phyloP scores from a whole-genome alignment of 2,113 vertebrate species.

The Semicossyphus pulcher region DNA sequence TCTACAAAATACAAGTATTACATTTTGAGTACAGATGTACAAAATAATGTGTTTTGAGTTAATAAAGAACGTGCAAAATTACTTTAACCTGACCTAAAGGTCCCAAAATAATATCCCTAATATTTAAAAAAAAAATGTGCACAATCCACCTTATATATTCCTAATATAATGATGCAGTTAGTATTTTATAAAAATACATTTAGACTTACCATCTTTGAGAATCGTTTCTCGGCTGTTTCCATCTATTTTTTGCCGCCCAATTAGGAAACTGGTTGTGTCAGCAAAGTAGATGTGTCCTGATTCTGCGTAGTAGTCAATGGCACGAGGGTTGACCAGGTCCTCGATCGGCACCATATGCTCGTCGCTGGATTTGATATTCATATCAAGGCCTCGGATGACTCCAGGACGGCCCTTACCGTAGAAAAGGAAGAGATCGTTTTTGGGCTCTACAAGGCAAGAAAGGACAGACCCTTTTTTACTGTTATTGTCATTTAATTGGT shows the following conservation, averaged over 20 bases:
- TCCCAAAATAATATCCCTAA: no score
- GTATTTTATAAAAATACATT: neutral
- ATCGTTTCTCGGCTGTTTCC: constrained; percentile 93
- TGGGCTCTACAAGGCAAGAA: constrained; percentile 91
- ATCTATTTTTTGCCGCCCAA: constrained; percentile 95
- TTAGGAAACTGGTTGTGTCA: constrained; percentile 98
- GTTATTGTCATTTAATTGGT: constrained; percentile 76
- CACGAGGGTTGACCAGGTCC: constrained; percentile 96
- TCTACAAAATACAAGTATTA: neutral
- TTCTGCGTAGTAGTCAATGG: constrained; percentile 95
- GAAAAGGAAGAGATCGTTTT: constrained; percentile 97
- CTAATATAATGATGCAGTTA: neutral
- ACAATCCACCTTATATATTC: no score
- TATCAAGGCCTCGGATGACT: constrained; percentile 93
- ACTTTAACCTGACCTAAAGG: neutral
- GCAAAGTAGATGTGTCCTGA: constrained; percentile 96
- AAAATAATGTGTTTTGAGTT: no score
- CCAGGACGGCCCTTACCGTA: constrained; percentile 98
- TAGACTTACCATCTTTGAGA: constrained; percentile 91
- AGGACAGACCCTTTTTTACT: constrained; percentile 60
- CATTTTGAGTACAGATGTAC: no score
- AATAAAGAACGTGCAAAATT: no score
- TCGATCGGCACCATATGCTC: constrained; percentile 97
- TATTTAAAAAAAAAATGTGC: no score
- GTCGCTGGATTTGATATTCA: constrained; percentile 93